Evolutionary conservation across 2,113 vertebrate genomes (phyloP).

Genomic region (Centropus bengalensis): DNA sequence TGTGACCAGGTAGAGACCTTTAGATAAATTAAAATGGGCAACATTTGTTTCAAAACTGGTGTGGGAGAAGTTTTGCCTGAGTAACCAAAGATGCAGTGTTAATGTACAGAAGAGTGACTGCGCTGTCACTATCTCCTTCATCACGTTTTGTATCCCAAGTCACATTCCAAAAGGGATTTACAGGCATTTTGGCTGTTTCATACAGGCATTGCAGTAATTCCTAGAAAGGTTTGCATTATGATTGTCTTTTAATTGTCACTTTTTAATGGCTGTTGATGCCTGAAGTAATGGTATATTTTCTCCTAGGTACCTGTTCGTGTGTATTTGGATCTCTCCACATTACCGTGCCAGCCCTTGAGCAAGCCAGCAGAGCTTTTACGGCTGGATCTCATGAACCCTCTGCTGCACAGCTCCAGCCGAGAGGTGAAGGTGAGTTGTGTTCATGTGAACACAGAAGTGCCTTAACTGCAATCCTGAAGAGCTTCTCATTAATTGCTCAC

Average conservation of each 20-base stretch:
- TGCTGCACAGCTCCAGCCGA: slow-evolving; percentile 81
- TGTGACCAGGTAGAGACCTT: not conserved
- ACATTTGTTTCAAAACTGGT: not conserved
- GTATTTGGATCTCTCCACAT: slow-evolving; percentile 90
- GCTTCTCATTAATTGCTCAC: not conserved
- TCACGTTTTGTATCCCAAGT: not conserved
- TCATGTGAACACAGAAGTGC: accelerated
- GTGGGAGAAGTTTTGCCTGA: not conserved
- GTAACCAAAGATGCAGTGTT: not conserved
- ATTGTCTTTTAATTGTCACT: not conserved
- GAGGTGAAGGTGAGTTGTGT: slow-evolving; percentile 86
- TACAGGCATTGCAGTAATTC: not conserved
- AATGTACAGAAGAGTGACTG: not conserved
- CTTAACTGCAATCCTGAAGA: not conserved
- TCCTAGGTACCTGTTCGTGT: slow-evolving; percentile 91
- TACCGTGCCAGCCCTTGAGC: slow-evolving; percentile 87
- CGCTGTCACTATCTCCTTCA: not conserved
- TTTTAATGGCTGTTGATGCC: not conserved
- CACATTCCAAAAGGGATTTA: not conserved
- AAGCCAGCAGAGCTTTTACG: slow-evolving; percentile 87
- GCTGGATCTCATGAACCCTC: slow-evolving; percentile 90
- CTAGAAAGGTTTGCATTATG: not conserved
- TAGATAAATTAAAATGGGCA: not conserved
- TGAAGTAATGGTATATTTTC: not conserved
- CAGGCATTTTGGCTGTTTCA: not conserved